Conservation (phyloP, 1,140 invertebrate genomes). For the Brachionus paranguensis region DNA sequence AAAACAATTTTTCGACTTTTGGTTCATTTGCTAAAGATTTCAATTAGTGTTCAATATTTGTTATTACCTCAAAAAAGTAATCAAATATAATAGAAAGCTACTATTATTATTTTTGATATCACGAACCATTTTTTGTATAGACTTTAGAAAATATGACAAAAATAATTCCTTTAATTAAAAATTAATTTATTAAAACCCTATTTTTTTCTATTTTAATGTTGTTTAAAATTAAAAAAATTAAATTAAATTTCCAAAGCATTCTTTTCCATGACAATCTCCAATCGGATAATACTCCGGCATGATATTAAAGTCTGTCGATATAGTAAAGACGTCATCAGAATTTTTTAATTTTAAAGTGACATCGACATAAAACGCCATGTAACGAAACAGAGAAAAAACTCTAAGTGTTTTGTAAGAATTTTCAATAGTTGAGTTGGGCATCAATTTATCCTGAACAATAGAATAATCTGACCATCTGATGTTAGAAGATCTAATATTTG, state of each 20-base stretch:
- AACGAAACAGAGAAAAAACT: background rate
- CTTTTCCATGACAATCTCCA: constrained; percentile 45
- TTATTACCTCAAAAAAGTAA: too few species aligned
- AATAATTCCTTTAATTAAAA: too few species aligned
- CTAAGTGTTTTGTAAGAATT: background rate
- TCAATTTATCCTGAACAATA: background rate
- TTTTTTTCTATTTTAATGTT: too few species aligned
- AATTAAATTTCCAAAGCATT: constrained; percentile 45
- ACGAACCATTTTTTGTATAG: too few species aligned
- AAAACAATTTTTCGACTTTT: too few species aligned
- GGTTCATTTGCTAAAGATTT: too few species aligned
- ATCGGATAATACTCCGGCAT: constrained; percentile 48
- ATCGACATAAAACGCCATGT: constrained; percentile 17
- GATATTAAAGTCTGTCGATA: constrained; percentile 47
- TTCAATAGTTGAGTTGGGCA: background rate
- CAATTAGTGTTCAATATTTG: too few species aligned
- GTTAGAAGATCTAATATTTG: background rate
- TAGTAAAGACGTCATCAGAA: constrained; percentile 42
- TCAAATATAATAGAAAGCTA: too few species aligned
- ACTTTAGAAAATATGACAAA: too few species aligned
- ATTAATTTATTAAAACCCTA: too few species aligned
- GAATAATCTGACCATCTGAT: background rate
- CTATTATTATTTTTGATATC: too few species aligned
- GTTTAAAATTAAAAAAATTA: constrained; percentile 34
- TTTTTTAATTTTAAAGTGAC: background rate